Percentiles rank a stretch among this genome's conserved stretches.
Evolutionary conservation across 2,113 vertebrate genomes (phyloP).

Genomic region (Atlantisia rogersi): DNA sequence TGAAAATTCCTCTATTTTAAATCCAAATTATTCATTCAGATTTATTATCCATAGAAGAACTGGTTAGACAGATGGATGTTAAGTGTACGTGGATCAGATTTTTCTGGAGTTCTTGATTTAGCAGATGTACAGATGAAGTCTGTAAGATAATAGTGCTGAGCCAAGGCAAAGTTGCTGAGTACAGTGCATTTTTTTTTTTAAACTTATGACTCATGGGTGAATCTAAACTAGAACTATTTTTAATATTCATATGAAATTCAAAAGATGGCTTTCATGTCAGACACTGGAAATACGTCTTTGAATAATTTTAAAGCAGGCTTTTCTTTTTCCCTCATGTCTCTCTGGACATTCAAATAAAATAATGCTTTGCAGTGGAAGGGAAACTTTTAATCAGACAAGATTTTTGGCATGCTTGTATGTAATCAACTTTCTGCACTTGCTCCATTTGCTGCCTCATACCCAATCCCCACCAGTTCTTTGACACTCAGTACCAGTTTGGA

Average conservation of each 20-base stretch:
- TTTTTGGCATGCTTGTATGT: background rate
- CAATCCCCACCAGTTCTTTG: background rate
- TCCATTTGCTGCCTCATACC: background rate
- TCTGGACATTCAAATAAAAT: background rate
- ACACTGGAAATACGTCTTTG: background rate
- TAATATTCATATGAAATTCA: slow-evolving; percentile 25
- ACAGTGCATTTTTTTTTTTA: background rate
- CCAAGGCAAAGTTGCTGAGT: slow-evolving; percentile 60
- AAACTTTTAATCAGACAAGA: background rate
- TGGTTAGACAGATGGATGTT: slow-evolving; percentile 5
- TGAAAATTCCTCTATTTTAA: background rate
- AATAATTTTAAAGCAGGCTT: background rate
- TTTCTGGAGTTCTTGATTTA: slow-evolving; percentile 47
- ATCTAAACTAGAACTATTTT: slow-evolving; percentile 22
- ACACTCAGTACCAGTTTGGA: background rate
- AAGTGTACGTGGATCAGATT: background rate
- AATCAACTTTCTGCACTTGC: background rate
- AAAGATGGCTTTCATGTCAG: background rate
- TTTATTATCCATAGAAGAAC: background rate
- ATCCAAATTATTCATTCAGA: background rate
- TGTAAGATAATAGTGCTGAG: slow-evolving; percentile 40
- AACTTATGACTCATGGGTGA: slow-evolving; percentile 41
- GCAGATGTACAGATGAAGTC: slow-evolving; percentile 39
- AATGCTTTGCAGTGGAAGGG: background rate
- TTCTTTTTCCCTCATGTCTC: background rate